These are phyloP conservation scores for Cavia porcellus DNA, from an alignment of 2,113 vertebrate species.

Conservation along the genomic window DNA sequence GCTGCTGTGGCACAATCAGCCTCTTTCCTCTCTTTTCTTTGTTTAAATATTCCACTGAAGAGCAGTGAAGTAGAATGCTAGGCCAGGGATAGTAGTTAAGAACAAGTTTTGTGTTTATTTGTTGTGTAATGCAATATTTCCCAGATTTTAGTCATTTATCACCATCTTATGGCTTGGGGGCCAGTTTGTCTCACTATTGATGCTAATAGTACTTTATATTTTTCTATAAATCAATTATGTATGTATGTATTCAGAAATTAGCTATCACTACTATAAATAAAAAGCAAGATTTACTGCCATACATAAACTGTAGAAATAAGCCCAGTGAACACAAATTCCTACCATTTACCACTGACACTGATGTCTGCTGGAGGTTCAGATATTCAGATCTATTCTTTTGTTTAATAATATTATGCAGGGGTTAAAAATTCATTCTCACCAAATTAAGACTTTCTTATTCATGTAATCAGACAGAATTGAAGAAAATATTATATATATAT, in stretches of 20 bases:
- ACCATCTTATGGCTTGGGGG: not conserved
- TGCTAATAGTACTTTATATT: not conserved
- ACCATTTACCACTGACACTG: not conserved
- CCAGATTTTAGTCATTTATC: not conserved
- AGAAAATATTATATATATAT: not conserved
- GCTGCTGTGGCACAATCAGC: constrained; percentile 33
- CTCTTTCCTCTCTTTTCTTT: not conserved
- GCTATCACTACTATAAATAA: not conserved
- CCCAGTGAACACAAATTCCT: not conserved
- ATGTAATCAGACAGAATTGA: not conserved
- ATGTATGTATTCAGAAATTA: not conserved
- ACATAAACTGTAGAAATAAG: not conserved
- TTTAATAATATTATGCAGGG: not conserved
- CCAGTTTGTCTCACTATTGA: not conserved
- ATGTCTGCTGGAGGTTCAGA: not conserved
- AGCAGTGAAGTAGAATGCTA: not conserved
- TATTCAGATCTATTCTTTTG: not conserved
- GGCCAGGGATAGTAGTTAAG: not conserved
- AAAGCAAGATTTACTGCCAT: not conserved
- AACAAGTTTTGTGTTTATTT: not conserved
- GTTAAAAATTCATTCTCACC: not conserved
- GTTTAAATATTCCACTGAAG: constrained; percentile 56
- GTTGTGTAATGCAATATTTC: not conserved
- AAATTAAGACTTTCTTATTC: not conserved
- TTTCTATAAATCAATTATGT: not conserved